Percentiles rank a stretch among this genome's conserved stretches.
Conservation (phyloP, 2,888 invertebrate genomes). For the Diaperis boleti region DNA sequence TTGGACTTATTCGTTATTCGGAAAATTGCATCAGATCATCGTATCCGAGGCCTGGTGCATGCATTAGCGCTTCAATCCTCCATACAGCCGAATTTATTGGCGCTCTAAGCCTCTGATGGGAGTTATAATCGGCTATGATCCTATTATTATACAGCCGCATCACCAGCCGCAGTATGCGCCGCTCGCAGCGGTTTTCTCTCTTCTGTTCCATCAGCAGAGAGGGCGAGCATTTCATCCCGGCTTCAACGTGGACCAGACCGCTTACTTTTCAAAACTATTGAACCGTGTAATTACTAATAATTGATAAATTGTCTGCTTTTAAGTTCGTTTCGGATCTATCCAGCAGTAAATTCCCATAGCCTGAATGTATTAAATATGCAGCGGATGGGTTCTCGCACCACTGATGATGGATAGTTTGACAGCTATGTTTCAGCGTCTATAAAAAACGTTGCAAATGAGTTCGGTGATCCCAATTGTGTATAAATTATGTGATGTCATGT, state of each 20-base stretch:
- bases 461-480: no score
- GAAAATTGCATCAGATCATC: constrained; percentile 31
- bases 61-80: constrained; percentile 40
- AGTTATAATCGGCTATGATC: constrained; percentile 65
- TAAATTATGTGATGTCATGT: no score
- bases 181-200: constrained; percentile 39
- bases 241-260: constrained; percentile 23
- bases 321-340: constrained; percentile 5
- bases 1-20: constrained; percentile 20
- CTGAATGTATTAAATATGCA: background rate
- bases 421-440: no score
- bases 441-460: no score
- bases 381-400: background rate
- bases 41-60: constrained; percentile 28
- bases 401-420: background rate
- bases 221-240: constrained; percentile 29
- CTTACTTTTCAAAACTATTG: constrained; percentile 29
- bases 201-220: constrained; percentile 28
- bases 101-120: constrained; percentile 64
- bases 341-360: background rate
- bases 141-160: constrained; percentile 64
- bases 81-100: constrained; percentile 58
- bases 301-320: constrained; percentile 36
- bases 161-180: constrained; percentile 51
- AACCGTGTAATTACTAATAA: constrained; percentile 35